These are phyloP conservation scores for Dorcus hopei DNA, from an alignment of 2,888 invertebrate species.

Conservation along the genomic window DNA sequence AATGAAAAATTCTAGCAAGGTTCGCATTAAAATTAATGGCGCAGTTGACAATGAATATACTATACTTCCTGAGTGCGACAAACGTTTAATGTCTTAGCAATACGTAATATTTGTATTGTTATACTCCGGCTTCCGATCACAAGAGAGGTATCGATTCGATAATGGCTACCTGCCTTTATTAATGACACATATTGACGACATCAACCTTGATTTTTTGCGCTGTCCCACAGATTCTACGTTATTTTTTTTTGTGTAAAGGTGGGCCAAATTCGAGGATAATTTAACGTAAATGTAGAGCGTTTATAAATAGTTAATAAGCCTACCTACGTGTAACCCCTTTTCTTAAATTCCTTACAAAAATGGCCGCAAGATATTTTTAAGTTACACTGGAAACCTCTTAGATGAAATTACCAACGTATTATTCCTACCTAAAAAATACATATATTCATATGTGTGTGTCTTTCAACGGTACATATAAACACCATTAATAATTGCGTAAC, in stretches of 20 bases:
- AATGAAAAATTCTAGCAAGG: slow-evolving; percentile 1
- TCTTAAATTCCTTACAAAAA: not conserved
- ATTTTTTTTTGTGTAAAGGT: not conserved
- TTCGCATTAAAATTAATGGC: not conserved
- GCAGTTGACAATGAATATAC: not conserved
- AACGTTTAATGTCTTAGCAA: slow-evolving; percentile 7
- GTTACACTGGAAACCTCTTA: no score
- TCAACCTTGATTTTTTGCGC: not conserved
- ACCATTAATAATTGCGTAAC: no score
- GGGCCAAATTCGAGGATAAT: not conserved
- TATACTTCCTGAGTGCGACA: slow-evolving; percentile 8
- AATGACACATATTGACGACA: not conserved
- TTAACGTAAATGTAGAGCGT: no score
- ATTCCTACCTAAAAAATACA: no score
- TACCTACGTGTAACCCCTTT: slow-evolving; percentile 1
- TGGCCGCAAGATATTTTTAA: no score
- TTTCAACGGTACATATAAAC: no score
- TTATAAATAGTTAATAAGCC: not conserved
- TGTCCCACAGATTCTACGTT: not conserved
- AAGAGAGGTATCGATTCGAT: not conserved
- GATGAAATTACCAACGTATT: no score
- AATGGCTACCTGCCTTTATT: not conserved
- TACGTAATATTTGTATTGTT: not conserved
- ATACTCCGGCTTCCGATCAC: not conserved
- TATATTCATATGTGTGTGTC: no score